A percentile compares a stretch with the other conserved stretches of the same genome.
Evolutionary conservation across 2,888 invertebrate genomes (phyloP).

Genomic region (Agrilus mali): DNA sequence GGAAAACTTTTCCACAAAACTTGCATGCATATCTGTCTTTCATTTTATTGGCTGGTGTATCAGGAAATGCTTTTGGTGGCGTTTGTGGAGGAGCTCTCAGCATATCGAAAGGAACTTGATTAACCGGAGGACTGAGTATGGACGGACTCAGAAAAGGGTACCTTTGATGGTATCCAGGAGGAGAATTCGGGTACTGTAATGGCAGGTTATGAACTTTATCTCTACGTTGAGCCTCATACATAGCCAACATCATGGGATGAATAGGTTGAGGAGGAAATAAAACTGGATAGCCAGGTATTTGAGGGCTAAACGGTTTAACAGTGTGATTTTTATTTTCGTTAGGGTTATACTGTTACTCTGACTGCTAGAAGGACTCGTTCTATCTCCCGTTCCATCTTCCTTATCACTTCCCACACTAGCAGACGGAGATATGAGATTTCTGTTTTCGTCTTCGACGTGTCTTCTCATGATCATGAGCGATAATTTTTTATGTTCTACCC

Average conservation of each 20-base stretch:
- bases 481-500: conserved; percentile 71
- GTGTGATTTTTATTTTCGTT: conserved; percentile 15
- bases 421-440: conserved; percentile 61
- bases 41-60: conserved; percentile 46
- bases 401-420: conserved; percentile 31
- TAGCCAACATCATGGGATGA: conserved; percentile 61
- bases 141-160: conserved; percentile 36
- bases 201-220: conserved; percentile 47
- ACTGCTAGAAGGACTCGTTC: conserved; percentile 20
- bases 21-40: conserved; percentile 93
- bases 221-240: conserved; percentile 45
- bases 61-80: conserved; percentile 30
- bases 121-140: conserved; percentile 34
- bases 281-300: conserved; percentile 34
- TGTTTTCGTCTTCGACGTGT: conserved; percentile 71
- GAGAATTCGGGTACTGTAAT: conserved; percentile 43
- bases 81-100: conserved; percentile 31
- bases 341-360: conserved; percentile 15
- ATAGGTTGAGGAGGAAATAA: conserved; percentile 48
- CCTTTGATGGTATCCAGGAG: conserved; percentile 31
- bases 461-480: conserved; percentile 34
- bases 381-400: conserved; percentile 26
- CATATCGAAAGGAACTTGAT: conserved; percentile 47
- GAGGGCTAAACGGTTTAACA: conserved; percentile 28
- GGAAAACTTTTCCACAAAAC: conserved; percentile 95